These are phyloP conservation scores for Anser cygnoides DNA, from an alignment of 2,113 vertebrate species.

Conservation along the genomic window DNA sequence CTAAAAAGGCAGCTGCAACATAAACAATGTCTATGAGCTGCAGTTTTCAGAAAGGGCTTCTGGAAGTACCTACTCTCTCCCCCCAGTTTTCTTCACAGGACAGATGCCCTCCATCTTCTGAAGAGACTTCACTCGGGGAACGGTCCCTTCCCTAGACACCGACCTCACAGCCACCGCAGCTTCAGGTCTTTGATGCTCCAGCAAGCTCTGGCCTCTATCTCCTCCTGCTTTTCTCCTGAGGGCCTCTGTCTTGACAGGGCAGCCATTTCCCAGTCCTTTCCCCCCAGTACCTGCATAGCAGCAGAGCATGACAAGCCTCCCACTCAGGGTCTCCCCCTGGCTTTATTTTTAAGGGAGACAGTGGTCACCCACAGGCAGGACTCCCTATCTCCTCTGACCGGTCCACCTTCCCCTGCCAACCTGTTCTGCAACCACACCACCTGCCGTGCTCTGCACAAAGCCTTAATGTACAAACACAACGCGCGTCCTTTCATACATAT, in stretches of 20 bases:
- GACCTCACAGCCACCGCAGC: accelerated
- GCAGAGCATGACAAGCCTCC: neutral
- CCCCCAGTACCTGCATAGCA: neutral
- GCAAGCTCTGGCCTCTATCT: neutral
- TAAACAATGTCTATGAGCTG: accelerated
- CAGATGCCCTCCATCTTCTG: accelerated
- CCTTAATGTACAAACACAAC: neutral
- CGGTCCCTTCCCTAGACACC: neutral
- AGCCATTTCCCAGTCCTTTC: neutral
- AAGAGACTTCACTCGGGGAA: neutral
- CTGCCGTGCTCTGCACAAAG: neutral
- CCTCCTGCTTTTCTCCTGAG: neutral
- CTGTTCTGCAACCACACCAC: accelerated
- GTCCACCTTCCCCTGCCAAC: neutral
- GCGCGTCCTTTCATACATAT: neutral
- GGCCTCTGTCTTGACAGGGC: accelerated
- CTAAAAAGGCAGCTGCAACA: neutral
- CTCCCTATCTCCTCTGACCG: neutral
- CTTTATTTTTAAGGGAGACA: neutral
- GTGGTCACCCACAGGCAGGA: accelerated
- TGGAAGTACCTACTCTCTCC: neutral
- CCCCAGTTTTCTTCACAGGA: neutral
- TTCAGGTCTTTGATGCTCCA: neutral
- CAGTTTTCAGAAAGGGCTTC: neutral
- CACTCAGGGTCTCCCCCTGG: neutral